phyloP scores from a whole-genome alignment of 2,888 invertebrate genomes.

The Ophioninae sp. region DNA sequence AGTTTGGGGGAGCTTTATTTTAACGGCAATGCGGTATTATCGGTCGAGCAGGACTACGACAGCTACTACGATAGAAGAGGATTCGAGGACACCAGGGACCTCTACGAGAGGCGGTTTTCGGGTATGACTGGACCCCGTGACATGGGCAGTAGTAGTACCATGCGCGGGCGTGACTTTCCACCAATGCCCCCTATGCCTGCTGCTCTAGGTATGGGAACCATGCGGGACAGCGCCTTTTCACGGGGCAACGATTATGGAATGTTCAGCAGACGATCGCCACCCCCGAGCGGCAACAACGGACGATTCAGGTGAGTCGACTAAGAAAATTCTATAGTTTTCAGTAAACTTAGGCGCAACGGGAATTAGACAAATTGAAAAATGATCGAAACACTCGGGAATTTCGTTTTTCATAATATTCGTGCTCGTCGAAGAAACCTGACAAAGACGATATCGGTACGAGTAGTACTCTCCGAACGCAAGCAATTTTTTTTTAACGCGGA shows the following conservation, averaged over 20 bases:
- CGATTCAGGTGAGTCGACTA: slow-evolving; percentile 78
- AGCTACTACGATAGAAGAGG: slow-evolving; percentile 90
- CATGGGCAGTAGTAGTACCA: slow-evolving; percentile 78
- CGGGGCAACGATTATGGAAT: slow-evolving; percentile 87
- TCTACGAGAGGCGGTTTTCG: slow-evolving; percentile 91
- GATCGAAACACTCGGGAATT: slow-evolving; percentile 59
- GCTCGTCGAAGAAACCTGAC: not conserved
- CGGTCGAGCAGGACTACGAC: slow-evolving; percentile 85
- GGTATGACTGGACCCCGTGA: slow-evolving; percentile 83
- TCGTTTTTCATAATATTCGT: not conserved
- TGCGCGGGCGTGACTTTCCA: slow-evolving; percentile 85
- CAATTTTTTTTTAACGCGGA: not conserved
- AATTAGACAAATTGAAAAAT: slow-evolving; percentile 18
- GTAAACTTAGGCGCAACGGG: not conserved
- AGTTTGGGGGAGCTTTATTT: slow-evolving; percentile 57
- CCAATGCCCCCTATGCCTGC: slow-evolving; percentile 87
- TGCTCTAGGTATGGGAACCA: slow-evolving; percentile 86
- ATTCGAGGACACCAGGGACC: slow-evolving; percentile 89
- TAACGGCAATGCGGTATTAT: slow-evolving; percentile 71
- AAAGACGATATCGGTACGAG: not conserved
- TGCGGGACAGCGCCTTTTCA: slow-evolving; percentile 85
- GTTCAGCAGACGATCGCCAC: slow-evolving; percentile 92
- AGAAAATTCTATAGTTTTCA: not conserved
- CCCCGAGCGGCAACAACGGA: slow-evolving; percentile 81
- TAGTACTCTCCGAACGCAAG: not conserved